phyloP scores from a whole-genome alignment of 2,888 invertebrate genomes.

The Acronicta leporina region DNA sequence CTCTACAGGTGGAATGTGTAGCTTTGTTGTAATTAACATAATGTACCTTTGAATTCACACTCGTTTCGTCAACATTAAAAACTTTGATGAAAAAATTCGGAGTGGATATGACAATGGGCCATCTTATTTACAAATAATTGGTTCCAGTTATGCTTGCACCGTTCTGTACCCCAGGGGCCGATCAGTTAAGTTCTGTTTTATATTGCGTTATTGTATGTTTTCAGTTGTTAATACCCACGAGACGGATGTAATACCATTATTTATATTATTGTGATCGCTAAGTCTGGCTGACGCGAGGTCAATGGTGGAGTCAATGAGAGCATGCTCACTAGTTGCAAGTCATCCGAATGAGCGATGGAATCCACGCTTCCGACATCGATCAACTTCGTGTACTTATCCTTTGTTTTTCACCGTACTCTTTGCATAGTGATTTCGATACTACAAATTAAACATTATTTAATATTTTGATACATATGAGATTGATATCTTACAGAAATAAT shows the following conservation, averaged over 20 bases:
- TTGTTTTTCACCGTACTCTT: slow-evolving; percentile 68
- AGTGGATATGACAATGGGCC: slow-evolving; percentile 27
- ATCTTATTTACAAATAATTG: slow-evolving; percentile 54
- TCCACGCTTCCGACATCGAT: slow-evolving; percentile 85
- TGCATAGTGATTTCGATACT: slow-evolving; percentile 27
- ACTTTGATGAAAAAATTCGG: slow-evolving; percentile 27
- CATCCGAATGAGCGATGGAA: slow-evolving; percentile 82
- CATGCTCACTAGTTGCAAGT: slow-evolving; percentile 84
- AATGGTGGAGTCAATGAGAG: slow-evolving; percentile 87
- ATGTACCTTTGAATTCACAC: slow-evolving; percentile 38
- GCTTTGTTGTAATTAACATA: slow-evolving; percentile 43
- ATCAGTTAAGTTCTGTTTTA: slow-evolving; percentile 75
- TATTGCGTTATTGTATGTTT: slow-evolving; percentile 70
- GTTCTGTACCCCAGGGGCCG: slow-evolving; percentile 72
- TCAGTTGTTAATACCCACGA: slow-evolving; percentile 72
- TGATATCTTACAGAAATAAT: no score
- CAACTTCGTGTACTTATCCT: slow-evolving; percentile 68
- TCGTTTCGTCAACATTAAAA: slow-evolving; percentile 41
- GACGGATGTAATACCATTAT: slow-evolving; percentile 82
- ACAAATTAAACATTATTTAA: not conserved
- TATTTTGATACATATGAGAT: not conserved
- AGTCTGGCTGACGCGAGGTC: slow-evolving; percentile 78
- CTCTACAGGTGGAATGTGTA: slow-evolving; percentile 26
- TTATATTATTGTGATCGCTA: slow-evolving; percentile 82
- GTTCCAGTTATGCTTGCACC: slow-evolving; percentile 61